phyloP scores from a whole-genome alignment of 2,797 vertebrate species.

The Sarcophilus harrisii region DNA sequence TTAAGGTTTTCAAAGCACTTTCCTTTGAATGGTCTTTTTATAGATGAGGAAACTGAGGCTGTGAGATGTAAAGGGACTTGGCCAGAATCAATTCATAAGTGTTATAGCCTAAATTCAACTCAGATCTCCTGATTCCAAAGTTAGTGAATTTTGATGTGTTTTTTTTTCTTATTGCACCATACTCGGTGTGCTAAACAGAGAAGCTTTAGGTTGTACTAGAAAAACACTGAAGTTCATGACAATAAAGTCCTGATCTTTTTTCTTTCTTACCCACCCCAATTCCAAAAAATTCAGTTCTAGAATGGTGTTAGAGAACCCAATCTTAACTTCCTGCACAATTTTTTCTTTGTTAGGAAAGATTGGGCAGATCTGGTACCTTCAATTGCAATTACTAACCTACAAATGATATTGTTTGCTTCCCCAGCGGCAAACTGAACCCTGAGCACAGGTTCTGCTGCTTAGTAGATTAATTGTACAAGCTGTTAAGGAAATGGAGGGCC shows the following conservation, averaged over 20 bases:
- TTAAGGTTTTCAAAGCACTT: neutral
- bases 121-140: neutral
- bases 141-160: neutral
- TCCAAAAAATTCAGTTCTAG: slow-evolving; percentile 47
- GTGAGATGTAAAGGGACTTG: neutral
- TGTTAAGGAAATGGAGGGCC: neutral
- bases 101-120: neutral
- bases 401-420: neutral
- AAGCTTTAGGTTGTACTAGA: neutral
- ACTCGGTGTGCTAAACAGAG: neutral
- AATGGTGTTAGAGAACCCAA: slow-evolving; percentile 32
- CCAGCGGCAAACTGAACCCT: neutral
- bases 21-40: neutral
- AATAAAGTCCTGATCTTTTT: slow-evolving; percentile 13
- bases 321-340: neutral
- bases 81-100: neutral
- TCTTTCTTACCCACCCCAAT: neutral
- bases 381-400: neutral
- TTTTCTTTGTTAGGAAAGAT: neutral
- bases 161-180: neutral
- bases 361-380: slow-evolving; percentile 18
- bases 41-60: neutral
- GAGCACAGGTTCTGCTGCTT: neutral
- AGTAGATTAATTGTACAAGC: neutral
- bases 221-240: neutral